Evolutionary conservation across 1,140 invertebrate genomes (phyloP).

Genomic region (Plutomurus gul): DNA sequence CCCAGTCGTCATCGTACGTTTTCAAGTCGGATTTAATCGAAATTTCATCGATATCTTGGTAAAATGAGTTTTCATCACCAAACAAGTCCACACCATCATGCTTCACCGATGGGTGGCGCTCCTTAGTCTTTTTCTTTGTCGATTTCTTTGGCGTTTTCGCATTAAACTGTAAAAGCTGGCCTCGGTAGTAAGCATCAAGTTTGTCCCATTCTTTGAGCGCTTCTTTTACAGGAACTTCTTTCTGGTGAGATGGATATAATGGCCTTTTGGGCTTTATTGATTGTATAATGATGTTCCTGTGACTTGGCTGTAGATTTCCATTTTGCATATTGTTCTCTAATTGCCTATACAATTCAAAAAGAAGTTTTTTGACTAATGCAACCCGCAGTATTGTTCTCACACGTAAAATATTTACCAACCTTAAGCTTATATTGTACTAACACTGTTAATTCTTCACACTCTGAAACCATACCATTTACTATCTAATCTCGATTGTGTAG

Average conservation of each 20-base stretch:
- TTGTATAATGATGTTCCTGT: slow-evolving; percentile 37
- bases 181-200: slow-evolving; percentile 41
- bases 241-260: slow-evolving; percentile 21
- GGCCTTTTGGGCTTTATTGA: slow-evolving; percentile 42
- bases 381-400: too few species aligned
- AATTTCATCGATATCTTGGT: background rate
- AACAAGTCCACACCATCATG: background rate
- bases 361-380: background rate
- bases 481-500: too few species aligned
- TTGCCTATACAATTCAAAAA: background rate
- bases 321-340: slow-evolving; percentile 3
- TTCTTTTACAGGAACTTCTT: slow-evolving; percentile 31
- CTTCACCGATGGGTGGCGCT: background rate
- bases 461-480: too few species aligned
- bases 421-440: too few species aligned
- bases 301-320: background rate
- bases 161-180: slow-evolving; percentile 34
- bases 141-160: slow-evolving; percentile 15
- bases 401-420: too few species aligned
- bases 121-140: slow-evolving; percentile 12
- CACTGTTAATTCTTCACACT: too few species aligned
- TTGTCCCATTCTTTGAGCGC: slow-evolving; percentile 41
- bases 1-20: background rate
- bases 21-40: background rate
- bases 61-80: background rate